These are phyloP conservation scores for Porites evermanni DNA, from an alignment of 92 coral and sea anemone genomes.

Conservation along the genomic window DNA sequence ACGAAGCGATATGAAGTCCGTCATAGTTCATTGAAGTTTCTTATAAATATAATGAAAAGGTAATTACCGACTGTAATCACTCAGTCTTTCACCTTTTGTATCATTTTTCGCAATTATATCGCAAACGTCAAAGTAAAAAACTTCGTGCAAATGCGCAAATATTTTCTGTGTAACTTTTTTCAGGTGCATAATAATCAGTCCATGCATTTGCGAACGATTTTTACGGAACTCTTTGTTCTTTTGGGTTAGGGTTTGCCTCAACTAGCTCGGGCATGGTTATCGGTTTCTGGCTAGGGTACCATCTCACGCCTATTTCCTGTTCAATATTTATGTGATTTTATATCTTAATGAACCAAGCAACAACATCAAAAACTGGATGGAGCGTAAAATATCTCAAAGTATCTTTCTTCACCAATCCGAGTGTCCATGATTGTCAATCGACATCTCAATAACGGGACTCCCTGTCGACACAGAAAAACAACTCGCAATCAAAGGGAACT, in stretches of 20 bases:
- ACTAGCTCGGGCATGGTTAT: too few species aligned
- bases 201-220: neutral
- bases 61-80: slow-evolving; percentile 7
- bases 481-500: neutral
- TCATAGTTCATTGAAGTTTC: slow-evolving; percentile 1
- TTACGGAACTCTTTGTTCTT: neutral
- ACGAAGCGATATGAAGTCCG: neutral
- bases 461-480: neutral
- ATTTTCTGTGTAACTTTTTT: neutral
- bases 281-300: too few species aligned
- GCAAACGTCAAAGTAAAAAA: neutral
- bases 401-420: neutral
- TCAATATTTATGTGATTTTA: neutral
- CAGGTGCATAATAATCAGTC: slow-evolving; percentile 10
- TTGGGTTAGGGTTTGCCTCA: neutral
- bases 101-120: neutral
- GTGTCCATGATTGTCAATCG: too few species aligned
- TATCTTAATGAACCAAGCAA: neutral
- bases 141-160: neutral
- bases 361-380: neutral
- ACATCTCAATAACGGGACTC: neutral
- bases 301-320: neutral
- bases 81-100: neutral
- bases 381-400: neutral
- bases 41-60: neutral